Evolutionary conservation across 2,797 vertebrate species (phyloP), one percentile per base, ranked within the genome.

Genomic region (Syncerus caffer): DNA sequence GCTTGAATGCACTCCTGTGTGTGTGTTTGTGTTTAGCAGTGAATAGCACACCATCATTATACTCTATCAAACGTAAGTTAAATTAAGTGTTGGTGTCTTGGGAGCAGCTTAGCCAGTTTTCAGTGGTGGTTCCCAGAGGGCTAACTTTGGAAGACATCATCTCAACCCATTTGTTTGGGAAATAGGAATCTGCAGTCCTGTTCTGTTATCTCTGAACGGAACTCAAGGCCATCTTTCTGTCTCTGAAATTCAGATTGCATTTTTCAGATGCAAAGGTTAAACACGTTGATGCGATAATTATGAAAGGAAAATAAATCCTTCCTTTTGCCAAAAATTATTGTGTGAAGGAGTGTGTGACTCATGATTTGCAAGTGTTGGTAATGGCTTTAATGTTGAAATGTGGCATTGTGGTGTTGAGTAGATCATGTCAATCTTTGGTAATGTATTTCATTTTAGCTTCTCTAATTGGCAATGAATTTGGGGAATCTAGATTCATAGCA

Each of bases 381-480:
- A 98, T 95, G 85, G 94, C 95, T 98, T 98, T 98, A 98, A 97
- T 98, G 95, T 95, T 97, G 98, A 98, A 98, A 98, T 97, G 86
- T 91, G 84, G 86, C 95, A 96, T 98, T 97, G 88, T 93, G 94
- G 82, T 98, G 97, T 98, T 98, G 97, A 98, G 96, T 97, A 97
- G 98, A 96, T 96, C 60, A 29, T 98, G 98, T 98, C 98, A 98
- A 6, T 88, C 91, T 89, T 93, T 87, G 64, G 67, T 97, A 94
- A 98, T 98, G 98, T 98, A 98, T 98, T 98, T 98, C 93, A 16
- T 97, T 98, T 98, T 97, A 95, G 91, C 98, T 98, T 98, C 96
- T 98, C 87, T 96, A 96, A 97, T 98, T 93, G 79, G 95, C 95
- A 97, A 34, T 98, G 98, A 97, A 97, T 98, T 97, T 95, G 95